phyloP scores from a whole-genome alignment of 2,888 invertebrate genomes.

The Lydus trimaculatus region DNA sequence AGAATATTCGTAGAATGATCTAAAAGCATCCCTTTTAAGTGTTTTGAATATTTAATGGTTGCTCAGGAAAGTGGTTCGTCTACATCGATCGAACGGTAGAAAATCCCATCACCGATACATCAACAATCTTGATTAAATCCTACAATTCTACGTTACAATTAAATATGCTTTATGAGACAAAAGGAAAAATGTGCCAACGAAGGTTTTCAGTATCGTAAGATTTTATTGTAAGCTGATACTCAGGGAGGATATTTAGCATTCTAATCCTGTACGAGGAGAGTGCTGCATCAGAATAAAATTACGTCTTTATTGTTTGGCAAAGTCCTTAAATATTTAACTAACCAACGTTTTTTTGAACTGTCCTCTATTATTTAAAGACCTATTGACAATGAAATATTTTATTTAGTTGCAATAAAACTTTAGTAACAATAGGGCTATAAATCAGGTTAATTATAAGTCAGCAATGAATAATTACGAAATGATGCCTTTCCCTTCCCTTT shows the following conservation, averaged over 20 bases:
- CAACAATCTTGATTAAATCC: background rate
- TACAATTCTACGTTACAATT: background rate
- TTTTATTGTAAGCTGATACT: background rate
- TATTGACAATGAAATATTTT: conserved; percentile 15
- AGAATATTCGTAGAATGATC: conserved; percentile 51
- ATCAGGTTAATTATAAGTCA: conserved; percentile 51
- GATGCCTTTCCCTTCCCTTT: conserved; percentile 32
- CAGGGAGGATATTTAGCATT: background rate
- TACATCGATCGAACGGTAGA: conserved; percentile 27
- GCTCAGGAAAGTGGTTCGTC: conserved; percentile 36
- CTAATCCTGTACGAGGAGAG: conserved; percentile 36
- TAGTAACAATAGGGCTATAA: conserved; percentile 46
- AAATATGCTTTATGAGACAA: background rate
- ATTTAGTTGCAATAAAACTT: conserved; percentile 35
- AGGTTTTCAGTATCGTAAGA: background rate
- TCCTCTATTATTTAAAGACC: background rate
- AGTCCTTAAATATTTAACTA: conserved; percentile 34
- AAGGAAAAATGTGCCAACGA: background rate
- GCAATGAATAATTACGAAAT: conserved; percentile 50
- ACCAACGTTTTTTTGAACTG: background rate
- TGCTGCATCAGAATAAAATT: conserved; percentile 41
- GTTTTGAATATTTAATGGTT: conserved; percentile 59
- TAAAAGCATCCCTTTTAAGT: conserved; percentile 60
- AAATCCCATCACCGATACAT: background rate
- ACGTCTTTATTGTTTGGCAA: conserved; percentile 34